Base-by-base conservation (phyloP, 2,797 vertebrate genomes). In the Sciaenops ocellatus region DNA sequence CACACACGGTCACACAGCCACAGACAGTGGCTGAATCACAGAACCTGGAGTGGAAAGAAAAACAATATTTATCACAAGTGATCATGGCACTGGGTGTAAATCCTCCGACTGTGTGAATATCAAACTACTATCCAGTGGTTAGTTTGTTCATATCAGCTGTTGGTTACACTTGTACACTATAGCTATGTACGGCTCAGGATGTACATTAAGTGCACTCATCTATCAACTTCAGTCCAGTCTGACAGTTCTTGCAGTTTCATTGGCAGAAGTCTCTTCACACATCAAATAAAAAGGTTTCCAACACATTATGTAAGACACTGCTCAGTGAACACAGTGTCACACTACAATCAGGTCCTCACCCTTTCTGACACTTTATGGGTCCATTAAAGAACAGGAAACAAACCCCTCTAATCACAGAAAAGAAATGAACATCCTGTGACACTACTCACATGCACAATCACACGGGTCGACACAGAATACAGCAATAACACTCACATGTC, bases 131-230 rank as follows among this genome's bases (percentile, higher is more conserved):
- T 79, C 64, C 57, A 46, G 73, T 75, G 51, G 72, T 73, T 75
- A 48, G 48, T 56, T 78, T n/a, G 82, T 80, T 67, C 63, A 22
- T 13, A 8, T 79, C 50, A 22, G 75, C 60, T 61, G 73, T 61
- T 59, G 48, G 76, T 56, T 22, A 65, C 54, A 71, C 63, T 41
- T 59, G 75, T 62, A 48, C 65, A 69, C 59, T 68, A 28, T 56
- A 44, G 42, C 38, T 85, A 85, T 85, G 26, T 82, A 82, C 80
- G 86, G 83, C 73, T 79, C 76, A 56, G 75, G 64, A 61, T 78
- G 76, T 52, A 67, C 61, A 72, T 22, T 42, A 57, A 64, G 74
- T 46, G 38, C 73, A 65, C 65, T 52, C 42, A 28, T 65, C 73
- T 55, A 7, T 70, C 68, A 22, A 54, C 73, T 47, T 24, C 51